phyloP scores from a whole-genome alignment of 2,888 invertebrate genomes.

The Sesia bembeciformis region DNA sequence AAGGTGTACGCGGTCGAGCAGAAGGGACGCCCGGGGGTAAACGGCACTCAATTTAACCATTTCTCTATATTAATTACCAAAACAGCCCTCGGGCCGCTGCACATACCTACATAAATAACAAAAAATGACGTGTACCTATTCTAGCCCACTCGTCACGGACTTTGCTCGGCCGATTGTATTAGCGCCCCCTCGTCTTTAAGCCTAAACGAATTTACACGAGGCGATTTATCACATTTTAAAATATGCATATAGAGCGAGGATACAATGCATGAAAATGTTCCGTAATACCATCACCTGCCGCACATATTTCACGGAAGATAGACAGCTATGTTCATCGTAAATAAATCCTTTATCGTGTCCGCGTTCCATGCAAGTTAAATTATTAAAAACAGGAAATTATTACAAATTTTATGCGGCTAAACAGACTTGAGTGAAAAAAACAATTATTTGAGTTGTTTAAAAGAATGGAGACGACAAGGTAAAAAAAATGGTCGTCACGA shows the following conservation, averaged over 20 bases:
- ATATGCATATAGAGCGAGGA: conserved; percentile 15
- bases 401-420: too few relatives aligned
- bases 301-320: background rate
- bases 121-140: conserved; percentile 37
- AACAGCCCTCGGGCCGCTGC: conserved; percentile 36
- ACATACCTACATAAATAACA: conserved; percentile 39
- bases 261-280: conserved; percentile 32
- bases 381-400: background rate
- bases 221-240: conserved; percentile 52
- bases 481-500: too few relatives aligned
- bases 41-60: conserved; percentile 50
- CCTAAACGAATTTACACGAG: conserved; percentile 41
- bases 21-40: conserved; percentile 41
- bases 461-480: too few relatives aligned
- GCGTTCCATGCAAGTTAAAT: background rate
- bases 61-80: conserved; percentile 59
- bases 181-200: conserved; percentile 31
- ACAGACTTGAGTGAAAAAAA: too few relatives aligned
- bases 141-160: conserved; percentile 87
- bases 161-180: conserved; percentile 39
- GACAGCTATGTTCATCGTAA: background rate
- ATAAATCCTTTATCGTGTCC: background rate
- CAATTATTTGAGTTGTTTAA: too few relatives aligned
- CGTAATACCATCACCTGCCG: conserved; percentile 33
- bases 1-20: conserved; percentile 40